These are phyloP conservation scores for Dinoponera quadriceps DNA, from an alignment of 1,140 invertebrate genomes.

Conservation along the genomic window DNA sequence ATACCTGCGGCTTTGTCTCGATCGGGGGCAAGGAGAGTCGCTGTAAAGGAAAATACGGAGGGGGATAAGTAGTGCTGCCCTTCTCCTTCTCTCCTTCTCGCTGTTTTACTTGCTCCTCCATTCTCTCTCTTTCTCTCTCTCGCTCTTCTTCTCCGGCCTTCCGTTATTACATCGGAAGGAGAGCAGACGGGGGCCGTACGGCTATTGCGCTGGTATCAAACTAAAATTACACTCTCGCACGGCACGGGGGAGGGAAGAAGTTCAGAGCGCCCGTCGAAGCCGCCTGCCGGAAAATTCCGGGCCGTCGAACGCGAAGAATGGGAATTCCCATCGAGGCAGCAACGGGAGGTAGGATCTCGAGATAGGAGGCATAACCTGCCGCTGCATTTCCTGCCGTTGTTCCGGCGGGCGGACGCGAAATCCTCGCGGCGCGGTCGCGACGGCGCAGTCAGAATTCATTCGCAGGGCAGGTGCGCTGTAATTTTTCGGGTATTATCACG, in stretches of 20 bases:
- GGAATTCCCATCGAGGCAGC: constrained; percentile 67
- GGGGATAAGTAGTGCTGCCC: constrained; percentile 50
- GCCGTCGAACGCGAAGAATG: constrained; percentile 73
- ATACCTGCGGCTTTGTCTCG: constrained; percentile 79
- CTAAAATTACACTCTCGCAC: constrained; percentile 75
- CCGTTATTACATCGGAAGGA: constrained; percentile 63
- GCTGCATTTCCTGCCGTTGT: constrained; percentile 71
- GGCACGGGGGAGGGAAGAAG: constrained; percentile 58
- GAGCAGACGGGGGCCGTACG: constrained; percentile 39
- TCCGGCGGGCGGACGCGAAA: constrained; percentile 63
- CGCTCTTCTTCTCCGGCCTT: constrained; percentile 5
- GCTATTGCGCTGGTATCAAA: constrained; percentile 71
- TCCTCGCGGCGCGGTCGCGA: constrained; percentile 54
- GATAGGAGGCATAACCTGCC: constrained; percentile 69
- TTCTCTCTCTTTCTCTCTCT: background rate
- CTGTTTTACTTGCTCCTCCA: constrained; percentile 13
- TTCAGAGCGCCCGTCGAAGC: constrained; percentile 63
- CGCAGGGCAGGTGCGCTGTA: constrained; percentile 25
- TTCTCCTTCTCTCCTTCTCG: constrained; percentile 1
- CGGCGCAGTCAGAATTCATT: constrained; percentile 56
- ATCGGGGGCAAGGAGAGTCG: constrained; percentile 72
- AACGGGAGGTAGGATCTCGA: constrained; percentile 65
- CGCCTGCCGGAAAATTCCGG: constrained; percentile 71
- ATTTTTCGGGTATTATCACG: constrained; percentile 27
- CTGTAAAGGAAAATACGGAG: constrained; percentile 68